phyloP scores from a whole-genome alignment of 2,113 vertebrate genomes.

The Calyptomena viridis region DNA sequence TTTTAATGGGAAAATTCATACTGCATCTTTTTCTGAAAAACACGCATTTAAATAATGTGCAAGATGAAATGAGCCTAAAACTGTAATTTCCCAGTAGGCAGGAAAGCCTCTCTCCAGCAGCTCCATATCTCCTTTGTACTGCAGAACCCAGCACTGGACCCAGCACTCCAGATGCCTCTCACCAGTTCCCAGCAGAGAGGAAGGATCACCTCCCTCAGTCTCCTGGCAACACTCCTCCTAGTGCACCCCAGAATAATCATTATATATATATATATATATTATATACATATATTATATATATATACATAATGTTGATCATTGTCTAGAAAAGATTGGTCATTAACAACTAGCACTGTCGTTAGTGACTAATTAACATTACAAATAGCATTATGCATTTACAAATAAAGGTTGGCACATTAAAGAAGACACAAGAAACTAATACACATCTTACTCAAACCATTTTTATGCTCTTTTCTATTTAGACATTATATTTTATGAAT shows the following conservation, averaged over 20 bases:
- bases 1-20: background rate
- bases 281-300: no score
- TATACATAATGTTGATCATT: background rate
- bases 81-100: background rate
- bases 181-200: background rate
- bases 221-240: background rate
- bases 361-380: background rate
- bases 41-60: accelerated
- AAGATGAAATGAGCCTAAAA: background rate
- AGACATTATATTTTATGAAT: background rate
- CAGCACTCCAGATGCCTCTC: background rate
- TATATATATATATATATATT: no score
- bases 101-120: background rate
- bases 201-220: background rate
- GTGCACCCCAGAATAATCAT: background rate
- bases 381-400: background rate
- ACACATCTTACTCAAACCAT: background rate
- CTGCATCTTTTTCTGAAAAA: background rate
- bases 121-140: background rate
- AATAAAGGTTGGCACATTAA: background rate
- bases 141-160: background rate
- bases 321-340: background rate
- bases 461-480: background rate
- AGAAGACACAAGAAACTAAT: background rate
- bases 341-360: background rate